Percentiles rank a stretch among this genome's conserved stretches.
Conservation (phyloP, 1,140 invertebrate species). For the Drosophila sechellia region DNA sequence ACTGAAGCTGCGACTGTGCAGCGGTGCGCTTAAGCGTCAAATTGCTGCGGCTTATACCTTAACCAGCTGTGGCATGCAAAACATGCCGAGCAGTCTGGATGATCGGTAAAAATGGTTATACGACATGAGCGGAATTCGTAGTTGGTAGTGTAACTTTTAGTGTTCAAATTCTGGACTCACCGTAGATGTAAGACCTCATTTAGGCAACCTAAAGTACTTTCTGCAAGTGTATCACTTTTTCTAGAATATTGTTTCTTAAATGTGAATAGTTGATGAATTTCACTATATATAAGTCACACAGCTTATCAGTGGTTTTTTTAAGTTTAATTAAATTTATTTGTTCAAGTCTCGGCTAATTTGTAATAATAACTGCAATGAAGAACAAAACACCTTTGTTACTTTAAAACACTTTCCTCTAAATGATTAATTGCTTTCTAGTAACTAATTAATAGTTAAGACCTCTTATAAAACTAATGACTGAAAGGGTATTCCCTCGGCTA, state of each 20-base stretch:
- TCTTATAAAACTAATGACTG: slow-evolving; percentile 6
- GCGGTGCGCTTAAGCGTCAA: slow-evolving; percentile 80
- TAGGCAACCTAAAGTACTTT: no score
- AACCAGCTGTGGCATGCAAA: slow-evolving; percentile 26
- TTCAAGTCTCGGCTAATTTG: no score
- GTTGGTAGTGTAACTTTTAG: slow-evolving; percentile 6
- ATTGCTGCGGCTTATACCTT: slow-evolving; percentile 57
- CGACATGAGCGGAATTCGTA: slow-evolving; percentile 15
- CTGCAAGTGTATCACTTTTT: no score
- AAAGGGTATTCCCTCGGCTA: slow-evolving; percentile 25
- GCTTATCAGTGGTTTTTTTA: no score
- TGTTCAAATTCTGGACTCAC: background rate
- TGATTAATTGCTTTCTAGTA: background rate
- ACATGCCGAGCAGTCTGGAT: slow-evolving; percentile 9
- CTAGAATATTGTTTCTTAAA: no score
- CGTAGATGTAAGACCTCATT: background rate
- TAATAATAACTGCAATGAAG: no score
- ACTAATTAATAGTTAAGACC: slow-evolving; percentile 2
- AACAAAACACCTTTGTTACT: background rate
- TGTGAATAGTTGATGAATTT: no score
- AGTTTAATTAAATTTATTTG: no score
- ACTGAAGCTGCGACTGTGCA: slow-evolving; percentile 77
- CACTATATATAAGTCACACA: no score
- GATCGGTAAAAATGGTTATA: slow-evolving; percentile 12
- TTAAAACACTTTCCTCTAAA: background rate